Conservation (phyloP, 2,797 vertebrate genomes). For the Scleropages formosus region DNA sequence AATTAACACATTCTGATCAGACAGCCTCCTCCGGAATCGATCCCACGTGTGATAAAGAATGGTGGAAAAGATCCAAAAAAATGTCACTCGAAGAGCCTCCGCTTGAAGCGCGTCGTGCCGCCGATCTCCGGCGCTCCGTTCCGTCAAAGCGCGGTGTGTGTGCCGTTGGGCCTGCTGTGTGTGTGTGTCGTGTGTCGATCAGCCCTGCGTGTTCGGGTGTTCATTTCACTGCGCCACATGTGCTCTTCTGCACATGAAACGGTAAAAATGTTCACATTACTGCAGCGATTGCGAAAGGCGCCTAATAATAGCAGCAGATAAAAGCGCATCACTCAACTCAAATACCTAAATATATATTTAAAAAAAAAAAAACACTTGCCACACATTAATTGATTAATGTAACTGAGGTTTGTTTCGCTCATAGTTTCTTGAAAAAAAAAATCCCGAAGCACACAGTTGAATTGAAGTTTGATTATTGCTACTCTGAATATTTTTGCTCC, state of each 20-base stretch:
- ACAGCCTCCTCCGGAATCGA: slow-evolving; percentile 69
- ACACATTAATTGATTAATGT: neutral
- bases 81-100: slow-evolving; percentile 77
- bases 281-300: neutral
- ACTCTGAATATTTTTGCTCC: neutral
- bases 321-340: too few species aligned
- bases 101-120: slow-evolving; percentile 81
- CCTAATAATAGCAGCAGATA: too few species aligned
- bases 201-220: slow-evolving; percentile 55
- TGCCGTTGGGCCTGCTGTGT: slow-evolving; percentile 56
- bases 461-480: too few species aligned
- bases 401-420: too few species aligned
- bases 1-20: slow-evolving; percentile 76
- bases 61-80: slow-evolving; percentile 78
- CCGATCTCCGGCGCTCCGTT: slow-evolving; percentile 64
- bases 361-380: neutral
- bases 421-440: too few species aligned
- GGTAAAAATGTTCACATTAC: neutral
- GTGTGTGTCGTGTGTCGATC: slow-evolving; percentile 56
- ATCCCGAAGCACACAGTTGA: neutral
- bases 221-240: slow-evolving; percentile 59
- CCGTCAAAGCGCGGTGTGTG: slow-evolving; percentile 58
- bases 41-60: slow-evolving; percentile 76
- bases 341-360: neutral
- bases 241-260: neutral